Conservation (phyloP, 2,113 vertebrate genomes). For the Gasterosteus nipponicus region DNA sequence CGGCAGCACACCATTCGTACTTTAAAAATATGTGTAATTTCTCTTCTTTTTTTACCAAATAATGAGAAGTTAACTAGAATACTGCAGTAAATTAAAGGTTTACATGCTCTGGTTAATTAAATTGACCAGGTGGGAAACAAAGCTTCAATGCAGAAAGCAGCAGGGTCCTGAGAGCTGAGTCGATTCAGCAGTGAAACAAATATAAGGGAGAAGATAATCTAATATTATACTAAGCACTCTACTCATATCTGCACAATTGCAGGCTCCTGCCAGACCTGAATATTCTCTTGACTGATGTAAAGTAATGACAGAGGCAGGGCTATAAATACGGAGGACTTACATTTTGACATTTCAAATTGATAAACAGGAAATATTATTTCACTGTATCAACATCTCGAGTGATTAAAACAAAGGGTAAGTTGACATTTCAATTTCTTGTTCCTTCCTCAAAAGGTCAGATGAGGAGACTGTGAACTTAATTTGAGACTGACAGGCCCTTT, state of each 20-base stretch:
- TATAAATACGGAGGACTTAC: slow-evolving; percentile 17
- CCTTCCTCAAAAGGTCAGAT: slow-evolving; percentile 51
- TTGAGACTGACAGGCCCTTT: slow-evolving; percentile 37
- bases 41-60: not conserved
- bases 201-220: not conserved
- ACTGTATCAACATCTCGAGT: slow-evolving; percentile 18
- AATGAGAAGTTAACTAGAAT: not conserved
- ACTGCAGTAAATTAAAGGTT: not conserved
- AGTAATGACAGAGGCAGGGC: not conserved
- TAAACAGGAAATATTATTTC: slow-evolving; percentile 42
- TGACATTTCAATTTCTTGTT: slow-evolving; percentile 58
- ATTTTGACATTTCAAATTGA: slow-evolving; percentile 56
- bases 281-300: slow-evolving; percentile 18
- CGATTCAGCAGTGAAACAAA: not conserved
- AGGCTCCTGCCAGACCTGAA: slow-evolving; percentile 10
- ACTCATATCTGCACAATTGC: not conserved
- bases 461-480: slow-evolving; percentile 49
- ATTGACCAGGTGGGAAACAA: not conserved
- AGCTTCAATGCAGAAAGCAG: not conserved
- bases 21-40: not conserved
- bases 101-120: not conserved
- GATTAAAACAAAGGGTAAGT: slow-evolving; percentile 33
- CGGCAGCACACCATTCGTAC: not conserved
- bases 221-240: not conserved
- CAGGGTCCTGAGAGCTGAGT: not conserved